These are phyloP conservation scores for Uromys caudimaculatus DNA, from an alignment of 2,797 vertebrate species.

Conservation along the genomic window DNA sequence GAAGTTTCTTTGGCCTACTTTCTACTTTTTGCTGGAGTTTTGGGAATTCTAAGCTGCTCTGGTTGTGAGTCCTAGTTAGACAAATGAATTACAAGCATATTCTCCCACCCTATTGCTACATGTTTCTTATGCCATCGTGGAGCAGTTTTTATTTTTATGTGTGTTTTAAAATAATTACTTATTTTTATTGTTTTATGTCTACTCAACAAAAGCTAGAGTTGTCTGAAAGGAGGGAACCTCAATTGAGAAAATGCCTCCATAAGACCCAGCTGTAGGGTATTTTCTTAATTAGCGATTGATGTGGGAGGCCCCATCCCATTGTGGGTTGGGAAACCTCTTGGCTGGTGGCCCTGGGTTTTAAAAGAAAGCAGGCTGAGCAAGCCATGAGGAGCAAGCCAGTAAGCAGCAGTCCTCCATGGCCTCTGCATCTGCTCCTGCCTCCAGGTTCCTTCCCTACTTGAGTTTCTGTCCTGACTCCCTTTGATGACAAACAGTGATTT, in stretches of 20 bases:
- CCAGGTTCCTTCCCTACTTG: neutral
- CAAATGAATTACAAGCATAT: neutral
- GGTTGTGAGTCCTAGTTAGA: neutral
- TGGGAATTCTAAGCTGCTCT: neutral
- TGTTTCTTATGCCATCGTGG: neutral
- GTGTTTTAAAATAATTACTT: neutral
- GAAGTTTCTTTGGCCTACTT: neutral
- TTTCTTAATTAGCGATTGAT: neutral
- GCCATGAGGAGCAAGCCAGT: neutral
- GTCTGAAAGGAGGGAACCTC: neutral
- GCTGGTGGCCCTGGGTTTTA: neutral
- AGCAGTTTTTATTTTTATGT: neutral
- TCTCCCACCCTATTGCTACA: neutral
- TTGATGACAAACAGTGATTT: neutral
- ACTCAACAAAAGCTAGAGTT: neutral
- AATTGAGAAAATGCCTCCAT: neutral
- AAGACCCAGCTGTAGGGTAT: neutral
- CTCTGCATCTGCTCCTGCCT: neutral
- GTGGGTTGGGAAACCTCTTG: neutral
- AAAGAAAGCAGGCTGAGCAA: neutral
- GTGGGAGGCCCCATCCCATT: neutral
- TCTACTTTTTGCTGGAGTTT: conserved; percentile 29
- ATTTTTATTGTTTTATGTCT: neutral
- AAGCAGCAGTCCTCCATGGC: neutral
- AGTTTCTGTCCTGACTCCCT: neutral